Percentiles rank a stretch among this genome's conserved stretches.
Conservation (phyloP, 2,797 vertebrate species). For the Poeciliopsis presidionis region DNA sequence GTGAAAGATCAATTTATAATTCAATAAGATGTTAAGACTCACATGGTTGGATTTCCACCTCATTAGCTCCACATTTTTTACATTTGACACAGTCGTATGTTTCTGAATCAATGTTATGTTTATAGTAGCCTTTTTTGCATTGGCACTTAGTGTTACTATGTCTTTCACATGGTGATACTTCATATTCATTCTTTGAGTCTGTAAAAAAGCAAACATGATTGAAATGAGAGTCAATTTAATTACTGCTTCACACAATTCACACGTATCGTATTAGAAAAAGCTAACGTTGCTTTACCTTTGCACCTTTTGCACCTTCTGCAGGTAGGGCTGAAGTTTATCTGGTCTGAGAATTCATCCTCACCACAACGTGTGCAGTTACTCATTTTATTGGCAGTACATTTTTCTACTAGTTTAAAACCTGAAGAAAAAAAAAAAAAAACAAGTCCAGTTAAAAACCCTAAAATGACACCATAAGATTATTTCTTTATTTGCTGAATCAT, state of each 20-base stretch:
- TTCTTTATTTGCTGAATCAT: background rate
- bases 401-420: conserved; percentile 67
- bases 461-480: background rate
- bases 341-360: background rate
- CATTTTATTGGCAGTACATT: conserved; percentile 11
- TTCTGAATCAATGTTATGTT: rapidly evolving
- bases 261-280: background rate
- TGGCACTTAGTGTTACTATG: conserved; percentile 49
- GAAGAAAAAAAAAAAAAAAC: conserved; percentile 29
- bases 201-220: background rate
- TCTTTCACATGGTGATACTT: rapidly evolving
- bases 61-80: conserved; percentile 23
- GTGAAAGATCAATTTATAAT: background rate
- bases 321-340: conserved; percentile 15
- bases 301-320: conserved; percentile 44
- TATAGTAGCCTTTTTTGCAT: conserved; percentile 62
- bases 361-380: conserved; percentile 58
- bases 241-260: background rate
- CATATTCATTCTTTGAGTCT: background rate
- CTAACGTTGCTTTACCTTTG: conserved; percentile 50
- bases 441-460: background rate
- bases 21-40: conserved; percentile 38
- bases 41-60: conserved; percentile 52
- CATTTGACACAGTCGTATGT: conserved; percentile 56
- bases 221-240: background rate